Base-by-base conservation (phyloP, 2,888 invertebrate genomes). In the Hirtodrosophila trivittata region DNA sequence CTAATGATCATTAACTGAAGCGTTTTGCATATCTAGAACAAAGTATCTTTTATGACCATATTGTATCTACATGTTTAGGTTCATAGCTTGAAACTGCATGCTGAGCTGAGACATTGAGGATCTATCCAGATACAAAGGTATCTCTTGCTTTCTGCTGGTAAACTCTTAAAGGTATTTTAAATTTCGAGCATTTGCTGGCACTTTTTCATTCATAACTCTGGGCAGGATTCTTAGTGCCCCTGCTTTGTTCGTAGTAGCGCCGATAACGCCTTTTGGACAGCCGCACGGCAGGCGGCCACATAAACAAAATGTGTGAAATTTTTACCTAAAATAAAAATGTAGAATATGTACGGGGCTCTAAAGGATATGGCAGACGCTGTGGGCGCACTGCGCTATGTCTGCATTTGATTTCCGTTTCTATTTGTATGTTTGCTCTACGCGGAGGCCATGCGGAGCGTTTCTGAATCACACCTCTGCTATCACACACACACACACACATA, bases 361-460 rank as follows among this genome's bases (percentile, higher is more conserved):
- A 67, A 67, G 67, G 71, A 73, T 59, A 26, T 37, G 46, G 35
- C 30, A 43, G 38, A 43, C 51, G 39, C 51, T 41, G 45, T 38
- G 55, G 56, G 52, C 45, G 46, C 49, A 60, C 32, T 41, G 57
- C 16, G 54, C 52, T 56, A 69, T 78, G 83, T 78, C 80, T 81
- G 85, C 80, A 77, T 81, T 86, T 86, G 84, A 81, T 81, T 86
- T 86, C 81, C 86, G 74, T 80, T 78, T 80, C 81, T 72, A 37
- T 49, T 68, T 21, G 41, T 21, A 5, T 21, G 18, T 21, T 21
- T 21, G 18, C 18, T 21, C 18, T 21, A 21, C n/a, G 18, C 12
- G 21, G 39, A 45, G 54, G 47, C 47, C 55, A 39, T 39, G 35
- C 60, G 39, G 69, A 62, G 68, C 58, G 65, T 21, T 21, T 21